Percentiles rank a stretch among this genome's conserved stretches.
These are phyloP conservation scores for Prosopocoilus inquinatus DNA, from an alignment of 2,888 invertebrate species.

Conservation along the genomic window DNA sequence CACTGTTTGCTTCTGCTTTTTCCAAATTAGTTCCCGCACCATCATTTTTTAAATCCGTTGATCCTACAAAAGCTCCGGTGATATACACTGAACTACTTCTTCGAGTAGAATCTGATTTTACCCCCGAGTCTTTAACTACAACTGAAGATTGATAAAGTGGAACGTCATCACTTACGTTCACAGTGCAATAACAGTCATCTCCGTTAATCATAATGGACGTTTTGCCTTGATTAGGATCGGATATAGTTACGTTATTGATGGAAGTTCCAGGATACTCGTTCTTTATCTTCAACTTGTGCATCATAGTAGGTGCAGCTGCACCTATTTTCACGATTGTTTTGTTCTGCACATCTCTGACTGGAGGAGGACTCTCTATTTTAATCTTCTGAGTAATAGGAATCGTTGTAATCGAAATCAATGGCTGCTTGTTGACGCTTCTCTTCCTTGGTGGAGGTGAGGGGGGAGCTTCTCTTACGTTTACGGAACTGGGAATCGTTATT, in stretches of 20 bases:
- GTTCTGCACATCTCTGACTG: constrained; percentile 8
- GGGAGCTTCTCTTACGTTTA: constrained; percentile 24
- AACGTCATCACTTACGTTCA: constrained; percentile 66
- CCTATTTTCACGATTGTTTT: constrained; percentile 32
- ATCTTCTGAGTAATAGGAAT: neutral
- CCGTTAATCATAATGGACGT: constrained; percentile 74
- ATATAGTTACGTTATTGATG: constrained; percentile 37
- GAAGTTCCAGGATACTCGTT: constrained; percentile 48
- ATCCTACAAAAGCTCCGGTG: constrained; percentile 38
- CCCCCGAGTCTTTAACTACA: constrained; percentile 61
- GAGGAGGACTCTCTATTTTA: constrained; percentile 5
- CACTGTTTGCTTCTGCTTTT: no score
- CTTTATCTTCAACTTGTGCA: constrained; percentile 57
- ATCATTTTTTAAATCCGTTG: no score
- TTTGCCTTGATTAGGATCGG: constrained; percentile 50
- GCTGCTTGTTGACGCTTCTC: constrained; percentile 45
- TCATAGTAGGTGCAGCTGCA: constrained; percentile 45
- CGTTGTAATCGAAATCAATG: constrained; percentile 20
- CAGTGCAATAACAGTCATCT: constrained; percentile 72
- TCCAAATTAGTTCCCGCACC: no score
- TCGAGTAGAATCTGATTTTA: constrained; percentile 27
- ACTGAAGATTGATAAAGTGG: constrained; percentile 73
- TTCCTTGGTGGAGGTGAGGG: constrained; percentile 49
- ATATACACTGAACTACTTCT: constrained; percentile 49
- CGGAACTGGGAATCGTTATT: no score